A percentile compares a stretch with the other conserved stretches of the same genome.
Conservation (phyloP, 2,113 vertebrate species). For the Entomyzon cyanotis region DNA sequence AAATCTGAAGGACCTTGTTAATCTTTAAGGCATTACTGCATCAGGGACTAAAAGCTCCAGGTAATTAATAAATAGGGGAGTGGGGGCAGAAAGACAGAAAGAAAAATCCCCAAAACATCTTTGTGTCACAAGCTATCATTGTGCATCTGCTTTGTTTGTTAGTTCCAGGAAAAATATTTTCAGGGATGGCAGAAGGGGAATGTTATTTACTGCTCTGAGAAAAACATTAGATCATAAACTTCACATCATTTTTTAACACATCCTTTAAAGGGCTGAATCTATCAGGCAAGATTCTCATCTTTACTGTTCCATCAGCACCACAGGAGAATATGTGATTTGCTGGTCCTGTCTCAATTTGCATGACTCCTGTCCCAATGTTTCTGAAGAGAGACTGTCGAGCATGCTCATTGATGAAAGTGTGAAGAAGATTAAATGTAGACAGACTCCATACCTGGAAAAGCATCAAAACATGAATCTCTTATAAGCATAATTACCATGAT, state of each 20-base stretch:
- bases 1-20: conserved; percentile 69
- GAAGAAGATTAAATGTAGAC: conserved; percentile 82
- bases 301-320: conserved; percentile 97
- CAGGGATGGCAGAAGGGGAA: neutral
- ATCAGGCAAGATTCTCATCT: conserved; percentile 94
- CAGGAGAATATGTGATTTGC: conserved; percentile 95
- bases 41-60: conserved; percentile 64
- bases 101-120: neutral
- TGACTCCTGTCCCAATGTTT: conserved; percentile 96
- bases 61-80: conserved; percentile 47
- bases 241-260: conserved; percentile 85
- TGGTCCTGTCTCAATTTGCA: conserved; percentile 94
- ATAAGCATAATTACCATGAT: neutral
- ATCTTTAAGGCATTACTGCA: conserved; percentile 84
- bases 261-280: conserved; percentile 81
- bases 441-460: conserved; percentile 90
- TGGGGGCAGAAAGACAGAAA: neutral
- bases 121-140: conserved; percentile 56
- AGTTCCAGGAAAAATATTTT: conserved; percentile 45
- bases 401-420: conserved; percentile 91
- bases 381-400: conserved; percentile 96
- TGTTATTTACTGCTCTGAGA: neutral
- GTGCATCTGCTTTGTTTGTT: conserved; percentile 55
- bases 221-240: conserved; percentile 83
- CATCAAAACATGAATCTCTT: neutral